Evolutionary conservation across 2,797 vertebrate species (phyloP).

Genomic region (Xiphophorus birchmanni): DNA sequence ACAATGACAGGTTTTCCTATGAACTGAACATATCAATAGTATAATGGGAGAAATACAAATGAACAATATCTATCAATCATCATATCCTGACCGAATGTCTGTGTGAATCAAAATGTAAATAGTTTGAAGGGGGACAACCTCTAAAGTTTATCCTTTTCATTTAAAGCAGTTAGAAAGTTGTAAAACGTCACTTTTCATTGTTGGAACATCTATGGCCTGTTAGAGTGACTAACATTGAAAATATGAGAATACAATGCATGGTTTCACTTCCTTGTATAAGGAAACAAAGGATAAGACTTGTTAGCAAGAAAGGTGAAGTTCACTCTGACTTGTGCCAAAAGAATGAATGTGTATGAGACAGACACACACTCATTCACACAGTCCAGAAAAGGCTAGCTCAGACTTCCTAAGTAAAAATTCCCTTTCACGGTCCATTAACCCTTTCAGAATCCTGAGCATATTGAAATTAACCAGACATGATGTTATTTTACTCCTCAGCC

Average conservation of each 20-base stretch:
- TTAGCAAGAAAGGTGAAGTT: background rate
- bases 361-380: background rate
- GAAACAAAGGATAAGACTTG: background rate
- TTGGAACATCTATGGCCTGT: background rate
- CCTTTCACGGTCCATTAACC: background rate
- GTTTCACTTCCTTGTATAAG: slow-evolving; percentile 7
- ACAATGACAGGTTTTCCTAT: background rate
- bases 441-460: background rate
- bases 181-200: background rate
- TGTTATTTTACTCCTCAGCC: background rate
- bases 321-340: background rate
- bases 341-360: background rate
- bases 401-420: background rate
- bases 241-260: background rate
- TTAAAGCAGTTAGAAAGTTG: background rate
- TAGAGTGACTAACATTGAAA: background rate
- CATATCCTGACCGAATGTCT: background rate
- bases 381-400: background rate
- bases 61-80: background rate
- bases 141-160: background rate
- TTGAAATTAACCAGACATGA: background rate
- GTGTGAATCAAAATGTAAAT: background rate
- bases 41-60: background rate
- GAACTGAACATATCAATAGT: background rate
- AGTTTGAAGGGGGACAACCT: background rate